A percentile compares a stretch with the other conserved stretches of the same genome.
These are phyloP conservation scores for Dolichotis patagonum DNA, from an alignment of 2,113 vertebrate species.

Conservation along the genomic window DNA sequence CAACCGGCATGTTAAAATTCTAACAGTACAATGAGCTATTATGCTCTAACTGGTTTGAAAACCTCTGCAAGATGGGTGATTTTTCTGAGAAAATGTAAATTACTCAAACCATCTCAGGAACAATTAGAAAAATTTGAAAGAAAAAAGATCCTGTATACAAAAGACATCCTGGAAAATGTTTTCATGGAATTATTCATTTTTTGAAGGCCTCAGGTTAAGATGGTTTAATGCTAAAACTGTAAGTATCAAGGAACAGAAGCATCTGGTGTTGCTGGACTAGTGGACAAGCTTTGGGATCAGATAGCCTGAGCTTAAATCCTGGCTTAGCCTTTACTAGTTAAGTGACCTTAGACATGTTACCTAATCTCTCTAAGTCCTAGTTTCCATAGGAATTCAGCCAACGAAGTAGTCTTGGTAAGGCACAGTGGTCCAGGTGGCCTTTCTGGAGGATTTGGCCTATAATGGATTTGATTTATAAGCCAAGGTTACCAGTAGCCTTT, in stretches of 20 bases:
- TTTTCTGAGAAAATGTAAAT: conserved; percentile 35
- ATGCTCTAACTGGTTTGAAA: not conserved
- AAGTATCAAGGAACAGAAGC: not conserved
- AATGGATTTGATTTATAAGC: not conserved
- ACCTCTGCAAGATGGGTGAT: not conserved
- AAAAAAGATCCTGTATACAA: not conserved
- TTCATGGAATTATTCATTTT: conserved; percentile 36
- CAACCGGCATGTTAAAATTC: not conserved
- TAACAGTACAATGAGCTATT: not conserved
- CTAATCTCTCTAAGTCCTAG: not conserved
- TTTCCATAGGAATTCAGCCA: not conserved
- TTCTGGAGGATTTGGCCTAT: not conserved
- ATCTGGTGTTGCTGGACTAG: not conserved
- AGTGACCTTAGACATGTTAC: not conserved
- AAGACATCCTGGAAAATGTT: not conserved
- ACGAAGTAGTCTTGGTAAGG: not conserved
- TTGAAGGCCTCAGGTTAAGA: not conserved
- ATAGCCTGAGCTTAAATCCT: not conserved
- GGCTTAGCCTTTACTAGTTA: not conserved
- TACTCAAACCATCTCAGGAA: not conserved
- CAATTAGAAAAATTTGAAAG: conserved; percentile 39
- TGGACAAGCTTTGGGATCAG: not conserved
- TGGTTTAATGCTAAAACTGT: conserved; percentile 9
- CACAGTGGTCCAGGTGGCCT: not conserved
- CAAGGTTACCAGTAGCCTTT: not conserved